A percentile compares a stretch with the other conserved stretches of the same genome.
Evolutionary conservation across 2,888 invertebrate species (phyloP).

Genomic region (Sesia apiformis): DNA sequence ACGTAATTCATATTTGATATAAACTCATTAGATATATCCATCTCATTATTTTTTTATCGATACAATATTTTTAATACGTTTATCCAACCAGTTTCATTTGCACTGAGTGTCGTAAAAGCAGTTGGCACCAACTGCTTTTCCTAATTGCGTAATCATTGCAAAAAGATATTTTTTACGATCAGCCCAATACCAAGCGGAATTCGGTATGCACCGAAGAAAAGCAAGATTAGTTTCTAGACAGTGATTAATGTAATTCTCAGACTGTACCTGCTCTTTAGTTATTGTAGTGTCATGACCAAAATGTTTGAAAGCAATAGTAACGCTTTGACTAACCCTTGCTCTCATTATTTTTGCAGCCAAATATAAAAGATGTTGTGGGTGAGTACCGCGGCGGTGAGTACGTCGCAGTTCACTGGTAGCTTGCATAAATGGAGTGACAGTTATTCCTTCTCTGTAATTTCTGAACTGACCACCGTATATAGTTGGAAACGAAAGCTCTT

Average conservation of each 20-base stretch:
- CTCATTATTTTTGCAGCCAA: conserved; percentile 28
- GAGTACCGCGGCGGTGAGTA: conserved; percentile 32
- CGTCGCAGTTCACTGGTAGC: conserved; percentile 38
- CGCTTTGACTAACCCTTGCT: conserved; percentile 8
- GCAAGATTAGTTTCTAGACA: conserved; percentile 30
- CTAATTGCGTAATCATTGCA: conserved; percentile 40
- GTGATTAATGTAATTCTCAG: conserved; percentile 23
- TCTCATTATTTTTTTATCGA: conserved; percentile 23
- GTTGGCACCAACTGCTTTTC: conserved; percentile 39
- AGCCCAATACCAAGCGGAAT: conserved; percentile 35
- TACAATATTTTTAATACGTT: conserved; percentile 26
- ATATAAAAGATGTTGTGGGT: conserved; percentile 25
- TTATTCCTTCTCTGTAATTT: conserved; percentile 16
- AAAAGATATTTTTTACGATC: conserved; percentile 35
- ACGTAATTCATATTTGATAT: conserved; percentile 12
- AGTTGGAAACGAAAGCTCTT: conserved; percentile 2
- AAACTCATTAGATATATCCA: conserved; percentile 15
- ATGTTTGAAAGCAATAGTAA: conserved; percentile 18
- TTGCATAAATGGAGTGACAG: conserved; percentile 32
- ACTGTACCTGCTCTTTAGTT: conserved; percentile 23
- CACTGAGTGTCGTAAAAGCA: conserved; percentile 36
- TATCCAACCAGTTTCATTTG: conserved; percentile 36
- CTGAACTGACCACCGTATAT: conserved; percentile 37
- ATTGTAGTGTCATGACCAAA: conserved; percentile 20
- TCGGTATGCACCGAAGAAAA: conserved; percentile 32